Percentiles rank a stretch among this genome's conserved stretches.
These are phyloP conservation scores for Limnephilus auricula DNA, from an alignment of 2,888 invertebrate species.

Conservation along the genomic window DNA sequence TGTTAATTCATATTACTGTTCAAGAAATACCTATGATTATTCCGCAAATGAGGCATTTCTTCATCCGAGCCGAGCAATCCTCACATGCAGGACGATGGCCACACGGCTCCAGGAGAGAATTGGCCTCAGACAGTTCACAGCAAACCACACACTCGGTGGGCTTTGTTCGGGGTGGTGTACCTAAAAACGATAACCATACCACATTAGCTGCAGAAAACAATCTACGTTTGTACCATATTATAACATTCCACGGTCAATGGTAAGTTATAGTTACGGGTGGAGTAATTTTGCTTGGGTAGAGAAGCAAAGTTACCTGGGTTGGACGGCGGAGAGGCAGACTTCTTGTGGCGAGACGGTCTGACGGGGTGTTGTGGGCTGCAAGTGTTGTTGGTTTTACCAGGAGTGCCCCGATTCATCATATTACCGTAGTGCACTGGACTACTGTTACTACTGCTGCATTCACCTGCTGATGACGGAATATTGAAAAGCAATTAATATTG, in stretches of 20 bases:
- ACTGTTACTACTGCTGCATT: conserved; percentile 65
- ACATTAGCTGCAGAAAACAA: background rate
- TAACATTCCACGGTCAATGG: background rate
- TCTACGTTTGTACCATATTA: background rate
- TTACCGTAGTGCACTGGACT: conserved; percentile 63
- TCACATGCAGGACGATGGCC: conserved; percentile 85
- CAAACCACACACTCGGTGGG: conserved; percentile 84
- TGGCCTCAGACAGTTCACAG: conserved; percentile 81
- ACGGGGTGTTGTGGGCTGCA: conserved; percentile 63
- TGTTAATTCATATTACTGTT: background rate
- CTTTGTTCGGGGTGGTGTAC: conserved; percentile 68
- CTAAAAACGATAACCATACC: conserved; percentile 22
- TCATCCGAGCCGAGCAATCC: conserved; percentile 87
- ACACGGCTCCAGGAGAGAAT: conserved; percentile 85
- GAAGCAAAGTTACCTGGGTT: conserved; percentile 14
- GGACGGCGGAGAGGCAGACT: conserved; percentile 59
- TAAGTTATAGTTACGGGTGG: background rate
- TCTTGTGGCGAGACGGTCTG: conserved; percentile 63
- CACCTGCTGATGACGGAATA: conserved; percentile 53
- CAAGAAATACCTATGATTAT: conserved; percentile 75
- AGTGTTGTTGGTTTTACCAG: conserved; percentile 61
- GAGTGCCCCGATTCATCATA: conserved; percentile 47
- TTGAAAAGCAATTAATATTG: background rate
- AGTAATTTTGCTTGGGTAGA: background rate
- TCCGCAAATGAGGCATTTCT: conserved; percentile 85